Percentiles rank a stretch among this genome's conserved stretches.
Conservation (phyloP, 2,797 vertebrate species). For the Aotus griseimembra region DNA sequence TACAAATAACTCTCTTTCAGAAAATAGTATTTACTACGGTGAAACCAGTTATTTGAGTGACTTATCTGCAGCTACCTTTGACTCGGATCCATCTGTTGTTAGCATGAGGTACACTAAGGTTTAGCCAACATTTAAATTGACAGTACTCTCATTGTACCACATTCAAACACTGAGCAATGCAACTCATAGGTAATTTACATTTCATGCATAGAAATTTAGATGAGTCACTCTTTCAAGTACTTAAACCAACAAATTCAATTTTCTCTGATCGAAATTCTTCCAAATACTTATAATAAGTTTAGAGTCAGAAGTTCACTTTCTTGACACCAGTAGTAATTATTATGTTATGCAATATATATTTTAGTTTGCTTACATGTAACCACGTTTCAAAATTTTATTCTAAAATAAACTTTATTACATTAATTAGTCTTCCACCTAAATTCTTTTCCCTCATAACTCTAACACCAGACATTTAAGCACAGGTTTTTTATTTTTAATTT, state of each 20-base stretch:
- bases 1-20: too few species aligned
- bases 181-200: not conserved
- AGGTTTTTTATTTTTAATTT: not conserved
- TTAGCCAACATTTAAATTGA: not conserved
- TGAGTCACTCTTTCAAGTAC: not conserved
- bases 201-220: not conserved
- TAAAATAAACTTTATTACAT: not conserved
- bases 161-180: not conserved
- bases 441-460: not conserved
- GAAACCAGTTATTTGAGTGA: not conserved
- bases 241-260: not conserved
- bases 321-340: not conserved
- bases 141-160: not conserved
- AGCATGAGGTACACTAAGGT: not conserved
- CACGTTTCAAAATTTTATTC: not conserved
- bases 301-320: not conserved
- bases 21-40: not conserved
- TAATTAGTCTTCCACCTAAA: not conserved
- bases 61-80: not conserved
- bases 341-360: not conserved
- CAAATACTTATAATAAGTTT: not conserved
- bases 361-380: not conserved
- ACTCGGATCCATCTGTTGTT: not conserved
- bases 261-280: not conserved
- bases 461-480: not conserved